Conservation (phyloP, 2,888 invertebrate species). For the Invenusta paracnida region DNA sequence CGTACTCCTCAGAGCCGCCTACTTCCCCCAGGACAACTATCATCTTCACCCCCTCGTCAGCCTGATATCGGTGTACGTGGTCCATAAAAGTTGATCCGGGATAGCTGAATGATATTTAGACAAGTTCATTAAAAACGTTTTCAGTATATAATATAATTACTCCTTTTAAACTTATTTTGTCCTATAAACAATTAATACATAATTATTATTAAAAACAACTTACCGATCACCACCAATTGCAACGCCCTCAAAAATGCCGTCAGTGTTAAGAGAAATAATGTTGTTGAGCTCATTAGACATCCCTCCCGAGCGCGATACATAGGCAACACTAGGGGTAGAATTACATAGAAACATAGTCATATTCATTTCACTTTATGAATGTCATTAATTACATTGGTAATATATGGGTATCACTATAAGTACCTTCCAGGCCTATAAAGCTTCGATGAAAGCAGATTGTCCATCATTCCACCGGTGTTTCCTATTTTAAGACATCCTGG, state of each 20-base stretch:
- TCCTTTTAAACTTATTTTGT: too few species aligned
- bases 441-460: slow-evolving; percentile 93
- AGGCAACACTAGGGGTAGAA: slow-evolving; percentile 73
- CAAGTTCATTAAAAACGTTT: too few species aligned
- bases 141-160: too few species aligned
- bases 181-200: too few species aligned
- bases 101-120: too few species aligned
- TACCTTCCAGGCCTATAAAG: slow-evolving; percentile 81
- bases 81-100: slow-evolving; percentile 97
- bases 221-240: slow-evolving; percentile 85
- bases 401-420: too few species aligned
- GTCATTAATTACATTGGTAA: too few species aligned
- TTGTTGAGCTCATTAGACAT: slow-evolving; percentile 99
- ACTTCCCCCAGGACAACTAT: slow-evolving; percentile 83
- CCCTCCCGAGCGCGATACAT: slow-evolving; percentile 95
- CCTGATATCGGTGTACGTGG: slow-evolving; percentile 78
- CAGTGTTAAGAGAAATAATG: slow-evolving; percentile 88
- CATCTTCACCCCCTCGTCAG: slow-evolving; percentile 74
- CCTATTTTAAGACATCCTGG: slow-evolving; percentile 99
- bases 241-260: slow-evolving; percentile 93
- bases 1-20: slow-evolving; percentile 94
- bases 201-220: too few species aligned
- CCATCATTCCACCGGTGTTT: slow-evolving; percentile 99
- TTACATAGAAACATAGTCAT: slow-evolving; percentile 33
- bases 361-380: too few species aligned